phyloP scores from a whole-genome alignment of 2,888 invertebrate species.

The Conus canariensis region DNA sequence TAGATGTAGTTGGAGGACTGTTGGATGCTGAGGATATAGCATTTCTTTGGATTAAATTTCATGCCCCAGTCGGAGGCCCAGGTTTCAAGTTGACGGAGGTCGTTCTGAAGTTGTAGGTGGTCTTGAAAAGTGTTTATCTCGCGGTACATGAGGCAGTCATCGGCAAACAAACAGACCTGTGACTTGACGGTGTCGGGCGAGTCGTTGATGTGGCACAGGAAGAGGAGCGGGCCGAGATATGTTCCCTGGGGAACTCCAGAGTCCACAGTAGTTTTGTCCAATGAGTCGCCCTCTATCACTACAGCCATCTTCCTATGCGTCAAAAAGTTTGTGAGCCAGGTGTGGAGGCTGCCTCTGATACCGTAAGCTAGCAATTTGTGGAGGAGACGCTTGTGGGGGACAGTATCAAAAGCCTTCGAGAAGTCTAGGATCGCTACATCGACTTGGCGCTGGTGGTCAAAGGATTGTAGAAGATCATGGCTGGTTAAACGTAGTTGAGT shows the following conservation, averaged over 20 bases:
- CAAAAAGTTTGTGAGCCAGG: conserved; percentile 19
- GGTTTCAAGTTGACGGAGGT: neutral
- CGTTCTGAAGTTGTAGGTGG: conserved; percentile 13
- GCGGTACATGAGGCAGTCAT: conserved; percentile 29
- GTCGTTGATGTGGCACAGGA: conserved; percentile 31
- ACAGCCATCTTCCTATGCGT: neutral
- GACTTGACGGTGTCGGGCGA: conserved; percentile 3
- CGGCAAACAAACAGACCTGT: conserved; percentile 20
- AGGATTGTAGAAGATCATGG: neutral
- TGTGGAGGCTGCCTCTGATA: neutral
- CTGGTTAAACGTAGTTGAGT: conserved; percentile 46
- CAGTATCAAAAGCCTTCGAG: conserved; percentile 17
- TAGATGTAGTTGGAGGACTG: conserved; percentile 37
- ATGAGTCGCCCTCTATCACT: neutral
- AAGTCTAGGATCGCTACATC: neutral
- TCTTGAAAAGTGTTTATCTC: neutral
- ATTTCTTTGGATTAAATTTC: conserved; percentile 14
- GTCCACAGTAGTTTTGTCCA: neutral
- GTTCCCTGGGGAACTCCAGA: conserved; percentile 32
- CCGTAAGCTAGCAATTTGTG: neutral
- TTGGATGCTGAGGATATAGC: conserved; percentile 7
- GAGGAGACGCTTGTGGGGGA: conserved; percentile 2
- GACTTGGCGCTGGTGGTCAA: neutral
- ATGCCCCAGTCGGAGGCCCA: conserved; percentile 17
- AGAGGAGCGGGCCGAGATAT: conserved; percentile 33